Evolutionary conservation across 2,888 invertebrate species (phyloP).

Genomic region (Synanthedon formicaeformis): DNA sequence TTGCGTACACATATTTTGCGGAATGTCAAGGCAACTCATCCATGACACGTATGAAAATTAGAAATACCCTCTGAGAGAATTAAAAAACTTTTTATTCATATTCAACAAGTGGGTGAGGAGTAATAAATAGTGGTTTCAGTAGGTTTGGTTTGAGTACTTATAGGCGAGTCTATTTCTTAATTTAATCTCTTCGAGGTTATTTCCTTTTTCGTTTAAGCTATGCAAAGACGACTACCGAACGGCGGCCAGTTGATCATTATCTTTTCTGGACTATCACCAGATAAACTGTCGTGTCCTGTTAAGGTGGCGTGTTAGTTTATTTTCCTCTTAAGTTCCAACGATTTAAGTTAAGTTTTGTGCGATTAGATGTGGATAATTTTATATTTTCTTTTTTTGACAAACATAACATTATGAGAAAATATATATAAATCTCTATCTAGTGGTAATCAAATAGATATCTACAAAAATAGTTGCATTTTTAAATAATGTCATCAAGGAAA

Average conservation of each 20-base stretch:
- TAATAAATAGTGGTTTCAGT: too few relatives aligned
- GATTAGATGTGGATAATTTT: constrained; percentile 33
- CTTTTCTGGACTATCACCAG: not conserved
- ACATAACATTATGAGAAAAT: constrained; percentile 63
- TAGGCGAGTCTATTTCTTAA: not conserved
- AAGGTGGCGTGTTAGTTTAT: constrained; percentile 20
- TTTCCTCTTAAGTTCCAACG: not conserved
- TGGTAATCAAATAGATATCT: constrained; percentile 65
- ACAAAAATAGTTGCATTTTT: constrained; percentile 68
- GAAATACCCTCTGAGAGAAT: constrained; percentile 49
- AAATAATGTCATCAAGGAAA: constrained; percentile 42
- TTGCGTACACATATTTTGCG: constrained; percentile 48
- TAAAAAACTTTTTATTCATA: constrained; percentile 4
- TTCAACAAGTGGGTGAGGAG: too few relatives aligned
- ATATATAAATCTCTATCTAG: constrained; percentile 60
- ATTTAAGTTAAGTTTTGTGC: constrained; percentile 32
- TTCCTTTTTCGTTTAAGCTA: constrained; percentile 26
- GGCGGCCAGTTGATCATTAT: constrained; percentile 7
- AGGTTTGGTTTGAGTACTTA: not conserved
- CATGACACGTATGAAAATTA: constrained; percentile 48
- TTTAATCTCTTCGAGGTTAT: constrained; percentile 18
- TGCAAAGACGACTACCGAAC: constrained; percentile 19
- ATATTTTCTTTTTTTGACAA: constrained; percentile 31
- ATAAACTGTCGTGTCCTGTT: not conserved
- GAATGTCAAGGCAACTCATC: constrained; percentile 57